Percentiles rank a stretch among this genome's conserved stretches.
phyloP scores from a whole-genome alignment of 2,113 vertebrate genomes.

The Aramus guarauna region DNA sequence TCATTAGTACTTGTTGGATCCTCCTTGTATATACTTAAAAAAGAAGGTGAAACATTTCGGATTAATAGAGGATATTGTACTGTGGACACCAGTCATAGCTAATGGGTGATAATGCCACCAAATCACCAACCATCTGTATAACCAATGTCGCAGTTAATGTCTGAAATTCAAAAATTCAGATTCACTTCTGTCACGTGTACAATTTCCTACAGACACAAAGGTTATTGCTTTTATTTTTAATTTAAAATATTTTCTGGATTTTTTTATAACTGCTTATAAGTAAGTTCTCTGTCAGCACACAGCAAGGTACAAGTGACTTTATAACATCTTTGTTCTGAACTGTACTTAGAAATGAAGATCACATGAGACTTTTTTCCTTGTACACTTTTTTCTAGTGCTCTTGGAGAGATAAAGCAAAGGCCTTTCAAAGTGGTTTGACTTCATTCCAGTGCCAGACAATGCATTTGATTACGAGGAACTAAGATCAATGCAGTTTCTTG shows the following conservation, averaged over 20 bases:
- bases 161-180: neutral
- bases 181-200: neutral
- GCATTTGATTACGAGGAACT: conserved; percentile 11
- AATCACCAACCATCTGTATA: neutral
- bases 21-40: neutral
- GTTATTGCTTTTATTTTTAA: neutral
- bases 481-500: neutral
- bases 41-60: neutral
- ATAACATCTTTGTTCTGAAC: neutral
- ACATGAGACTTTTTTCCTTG: neutral
- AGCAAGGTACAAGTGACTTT: neutral
- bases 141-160: neutral
- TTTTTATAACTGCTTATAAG: neutral
- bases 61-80: accelerated
- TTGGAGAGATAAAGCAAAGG: neutral
- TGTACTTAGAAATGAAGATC: neutral
- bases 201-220: neutral
- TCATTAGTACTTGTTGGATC: neutral
- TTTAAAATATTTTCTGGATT: neutral
- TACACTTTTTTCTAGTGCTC: neutral
- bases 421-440: neutral
- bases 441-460: conserved; percentile 10
- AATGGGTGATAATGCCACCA: neutral
- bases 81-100: neutral
- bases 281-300: neutral